Base-by-base conservation (phyloP, 2,797 vertebrate genomes). In the Eremophila alpestris region DNA sequence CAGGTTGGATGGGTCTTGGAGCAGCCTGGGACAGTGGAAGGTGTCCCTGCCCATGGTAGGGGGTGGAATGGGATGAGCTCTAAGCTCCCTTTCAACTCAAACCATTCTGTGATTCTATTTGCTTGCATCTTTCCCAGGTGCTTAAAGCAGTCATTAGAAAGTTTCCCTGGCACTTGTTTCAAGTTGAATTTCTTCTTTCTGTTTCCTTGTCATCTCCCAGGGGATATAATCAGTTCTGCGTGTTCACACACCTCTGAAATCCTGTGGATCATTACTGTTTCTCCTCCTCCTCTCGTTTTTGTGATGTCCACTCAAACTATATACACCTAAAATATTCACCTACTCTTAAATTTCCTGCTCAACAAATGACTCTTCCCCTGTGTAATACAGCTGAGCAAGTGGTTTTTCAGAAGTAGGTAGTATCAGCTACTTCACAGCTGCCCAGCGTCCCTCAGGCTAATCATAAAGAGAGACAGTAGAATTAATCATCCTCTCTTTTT, bases 1-100 rank as follows among this genome's bases (percentile, higher is more conserved):
- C 38, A n/a, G 52, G 67, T 0, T 52, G 52, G 14, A 45, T 0
- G 0, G 40, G 24, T 7, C 29, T 40, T n/a, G 76, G 54, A 81
- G 40, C 29, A 22, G 0, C 11, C 20, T 74, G 54, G 60, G 11
- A 2, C 0, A 13, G 29, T 16, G 60, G 29, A 5, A 73, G 16
- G 10, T 60, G 54, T 40, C 54, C 40, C 30, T 74, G 68, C 10
- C 9, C 4, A 2, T 32, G 54, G 20, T 22, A 45, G 14, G 8
- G 17, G 14, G 9, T 32, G 9, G 36, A 0, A 43, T 13, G 23
- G 43, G 23, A 7, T 69, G 41, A 4, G 5, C 4, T 55, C 55
- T 24, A 38, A 43, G 16, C 10, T 32, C 22, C 27, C 22, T 75
- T 75, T 23, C 32, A 29, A 3, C 10, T 26, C 32, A 62, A 54